These are phyloP conservation scores for Rhizomys pruinosus DNA, from an alignment of 2,113 vertebrate species.

Conservation along the genomic window DNA sequence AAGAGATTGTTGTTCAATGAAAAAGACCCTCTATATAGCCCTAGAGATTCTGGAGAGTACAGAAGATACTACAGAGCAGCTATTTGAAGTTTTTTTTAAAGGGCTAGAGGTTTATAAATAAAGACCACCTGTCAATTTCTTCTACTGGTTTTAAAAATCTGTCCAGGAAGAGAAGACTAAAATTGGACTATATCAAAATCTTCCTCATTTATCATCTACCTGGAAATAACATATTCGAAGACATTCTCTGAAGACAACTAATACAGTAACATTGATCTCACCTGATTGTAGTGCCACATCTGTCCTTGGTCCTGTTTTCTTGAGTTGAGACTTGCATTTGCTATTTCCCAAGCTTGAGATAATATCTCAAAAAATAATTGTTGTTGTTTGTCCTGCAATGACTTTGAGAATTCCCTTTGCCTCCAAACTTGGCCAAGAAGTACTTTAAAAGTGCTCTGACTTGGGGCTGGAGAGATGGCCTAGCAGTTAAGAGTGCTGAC, in stretches of 20 bases:
- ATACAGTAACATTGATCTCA: constrained; percentile 38
- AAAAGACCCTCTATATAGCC: not conserved
- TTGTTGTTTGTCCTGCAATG: constrained; percentile 53
- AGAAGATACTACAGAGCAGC: not conserved
- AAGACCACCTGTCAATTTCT: not conserved
- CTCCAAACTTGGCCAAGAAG: constrained; percentile 42
- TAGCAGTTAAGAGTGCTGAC: too few species aligned
- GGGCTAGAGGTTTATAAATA: not conserved
- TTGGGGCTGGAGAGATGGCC: too few species aligned
- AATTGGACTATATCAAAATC: not conserved
- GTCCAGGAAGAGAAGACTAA: constrained; percentile 37
- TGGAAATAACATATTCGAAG: constrained; percentile 14
- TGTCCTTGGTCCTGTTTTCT: constrained; percentile 21
- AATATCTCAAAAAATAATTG: constrained; percentile 69
- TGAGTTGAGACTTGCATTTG: not conserved
- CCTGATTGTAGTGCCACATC: not conserved
- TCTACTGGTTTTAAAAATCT: constrained; percentile 25
- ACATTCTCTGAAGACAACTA: not conserved
- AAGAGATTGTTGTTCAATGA: not conserved
- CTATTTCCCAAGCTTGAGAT: constrained; percentile 37
- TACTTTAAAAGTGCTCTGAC: too few species aligned
- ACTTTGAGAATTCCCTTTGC: constrained; percentile 54
- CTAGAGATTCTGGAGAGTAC: not conserved
- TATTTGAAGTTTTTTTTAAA: not conserved
- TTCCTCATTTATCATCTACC: constrained; percentile 22